Base-by-base conservation (phyloP, 37 sponge, comb jelly and placozoan genomes). In the Petrosia ficiformis region DNA sequence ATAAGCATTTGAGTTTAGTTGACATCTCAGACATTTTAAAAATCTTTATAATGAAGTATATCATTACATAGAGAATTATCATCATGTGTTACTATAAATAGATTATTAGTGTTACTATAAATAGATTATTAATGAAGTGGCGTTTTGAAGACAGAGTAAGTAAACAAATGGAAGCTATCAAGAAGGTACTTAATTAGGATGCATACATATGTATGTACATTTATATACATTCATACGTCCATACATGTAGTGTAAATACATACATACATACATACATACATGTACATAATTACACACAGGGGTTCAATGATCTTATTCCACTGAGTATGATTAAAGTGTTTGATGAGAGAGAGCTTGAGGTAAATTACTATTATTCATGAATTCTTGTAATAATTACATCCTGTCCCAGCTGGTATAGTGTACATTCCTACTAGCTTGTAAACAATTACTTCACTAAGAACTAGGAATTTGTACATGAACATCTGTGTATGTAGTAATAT, bases 301-400 rank as follows among this genome's bases (percentile, higher is more conserved):
- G 19, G 25, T 34, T 38, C 58, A 31, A n/a, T 66, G 96, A 98
- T 26, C 52, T 98, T 0, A 80, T 98, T 38, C 87, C 94, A 21
- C 74, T 90, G 1, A 57, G 67, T 21, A 67, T 77, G 81, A 22
- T 93, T 31, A 83, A 80, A 56, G 75, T 90, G 57, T 96, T 96
- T 77, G 97, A 96, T 90, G 94, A 93, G 33, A 72, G 91, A 52
- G 97, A 96, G 72, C 35, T 95, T 0, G 96, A 94, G 66, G 93
- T 94, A n/a, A n/a, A n/a, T n/a, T n/a, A n/a, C n/a, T n/a, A n/a
- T n/a, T n/a, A n/a, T n/a, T n/a, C n/a, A n/a, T n/a, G n/a, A n/a
- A n/a, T n/a, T n/a, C n/a, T n/a, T n/a, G n/a, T n/a, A n/a, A n/a
- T n/a, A n/a, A n/a, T n/a, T n/a, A n/a, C n/a, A n/a, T n/a, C n/a